phyloP scores from a whole-genome alignment of 23 tunicate species.

The Halocynthia roretzi region DNA sequence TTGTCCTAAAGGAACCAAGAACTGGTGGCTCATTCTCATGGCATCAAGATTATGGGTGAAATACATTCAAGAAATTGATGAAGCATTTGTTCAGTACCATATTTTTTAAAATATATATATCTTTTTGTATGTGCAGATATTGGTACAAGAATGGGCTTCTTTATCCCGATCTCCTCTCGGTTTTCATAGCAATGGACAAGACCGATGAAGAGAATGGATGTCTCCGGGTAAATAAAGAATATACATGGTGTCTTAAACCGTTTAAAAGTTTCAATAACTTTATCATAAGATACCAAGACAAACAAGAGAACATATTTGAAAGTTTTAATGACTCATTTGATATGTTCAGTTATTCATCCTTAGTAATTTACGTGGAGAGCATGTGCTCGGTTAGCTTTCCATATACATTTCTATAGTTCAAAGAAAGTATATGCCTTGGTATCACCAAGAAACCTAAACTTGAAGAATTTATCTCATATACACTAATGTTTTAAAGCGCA shows the following conservation, averaged over 20 bases:
- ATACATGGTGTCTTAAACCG: no score
- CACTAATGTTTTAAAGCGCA: no score
- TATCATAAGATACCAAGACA: background rate
- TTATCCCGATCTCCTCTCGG: conserved; percentile 49
- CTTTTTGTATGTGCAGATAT: conserved; percentile 22
- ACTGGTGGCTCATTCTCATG: conserved; percentile 54
- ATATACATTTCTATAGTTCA: no score
- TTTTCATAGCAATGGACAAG: conserved; percentile 45
- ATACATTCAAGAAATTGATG: background rate
- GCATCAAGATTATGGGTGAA: conserved; percentile 79
- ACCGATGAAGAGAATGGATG: conserved; percentile 56
- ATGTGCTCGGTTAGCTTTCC: no score
- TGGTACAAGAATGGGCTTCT: conserved; percentile 62
- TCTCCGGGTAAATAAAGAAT: conserved; percentile 24
- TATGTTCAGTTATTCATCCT: no score
- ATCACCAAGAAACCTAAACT: no score
- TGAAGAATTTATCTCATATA: no score
- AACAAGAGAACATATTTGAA: no score
- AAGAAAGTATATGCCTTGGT: no score
- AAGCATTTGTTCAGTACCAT: background rate
- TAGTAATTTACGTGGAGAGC: no score
- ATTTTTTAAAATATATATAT: background rate
- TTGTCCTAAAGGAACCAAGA: conserved; percentile 44
- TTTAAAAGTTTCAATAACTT: background rate
- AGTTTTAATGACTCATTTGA: no score